Conservation (phyloP, 2,113 vertebrate species). For the Centropristis striata region DNA sequence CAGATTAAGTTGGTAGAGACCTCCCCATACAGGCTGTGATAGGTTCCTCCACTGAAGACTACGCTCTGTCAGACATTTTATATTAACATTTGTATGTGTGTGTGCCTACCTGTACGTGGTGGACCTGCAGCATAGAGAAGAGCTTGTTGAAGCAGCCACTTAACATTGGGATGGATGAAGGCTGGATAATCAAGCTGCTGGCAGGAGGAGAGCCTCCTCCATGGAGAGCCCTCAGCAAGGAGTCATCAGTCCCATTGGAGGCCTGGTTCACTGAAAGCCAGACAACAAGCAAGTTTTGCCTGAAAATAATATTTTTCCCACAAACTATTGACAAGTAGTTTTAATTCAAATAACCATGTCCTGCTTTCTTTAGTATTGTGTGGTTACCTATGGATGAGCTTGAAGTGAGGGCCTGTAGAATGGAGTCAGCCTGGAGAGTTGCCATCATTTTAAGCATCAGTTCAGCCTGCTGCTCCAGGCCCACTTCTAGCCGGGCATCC, state of each 20-base stretch:
- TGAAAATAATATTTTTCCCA: neutral
- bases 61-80: neutral
- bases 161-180: constrained; percentile 96
- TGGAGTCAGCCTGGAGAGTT: constrained; percentile 97
- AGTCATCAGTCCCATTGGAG: constrained; percentile 95
- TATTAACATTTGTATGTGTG: neutral
- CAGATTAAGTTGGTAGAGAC: neutral
- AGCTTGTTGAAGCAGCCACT: constrained; percentile 99
- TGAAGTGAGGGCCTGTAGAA: constrained; percentile 96
- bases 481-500: constrained; percentile 97
- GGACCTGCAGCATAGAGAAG: constrained; percentile 97
- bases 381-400: constrained; percentile 91
- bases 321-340: neutral
- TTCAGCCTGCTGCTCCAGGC: constrained; percentile 98
- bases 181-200: constrained; percentile 88
- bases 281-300: neutral
- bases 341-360: neutral
- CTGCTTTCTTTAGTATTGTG: neutral
- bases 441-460: constrained; percentile 99
- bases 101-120: constrained; percentile 94
- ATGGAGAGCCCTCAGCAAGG: constrained; percentile 92
- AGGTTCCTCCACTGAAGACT: neutral
- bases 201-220: constrained; percentile 86
- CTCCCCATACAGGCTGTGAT: too few species aligned
- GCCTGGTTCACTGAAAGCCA: constrained; percentile 89